phyloP scores from a whole-genome alignment of 2,888 invertebrate species.

The Bembecia ichneumoniformis region DNA sequence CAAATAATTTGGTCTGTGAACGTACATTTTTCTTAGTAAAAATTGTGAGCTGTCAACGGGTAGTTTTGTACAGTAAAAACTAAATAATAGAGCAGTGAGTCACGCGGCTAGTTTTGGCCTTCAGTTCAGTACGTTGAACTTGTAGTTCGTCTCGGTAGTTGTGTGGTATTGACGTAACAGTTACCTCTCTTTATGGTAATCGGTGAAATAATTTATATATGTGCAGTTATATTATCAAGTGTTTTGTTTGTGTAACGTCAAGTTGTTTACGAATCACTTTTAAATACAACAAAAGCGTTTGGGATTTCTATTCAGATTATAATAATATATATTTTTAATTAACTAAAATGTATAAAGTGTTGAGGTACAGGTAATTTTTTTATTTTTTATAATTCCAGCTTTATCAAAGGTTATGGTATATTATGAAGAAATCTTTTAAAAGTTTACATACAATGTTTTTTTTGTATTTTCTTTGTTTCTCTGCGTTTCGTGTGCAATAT shows the following conservation, averaged over 20 bases:
- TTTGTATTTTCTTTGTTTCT: too few relatives aligned
- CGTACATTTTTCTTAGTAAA: too few relatives aligned
- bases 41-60: background rate
- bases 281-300: background rate
- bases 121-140: slow-evolving; percentile 56
- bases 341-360: too few relatives aligned
- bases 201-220: background rate
- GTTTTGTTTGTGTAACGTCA: background rate
- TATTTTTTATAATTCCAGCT: too few relatives aligned
- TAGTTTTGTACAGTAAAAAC: slow-evolving; percentile 46
- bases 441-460: too few relatives aligned
- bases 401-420: too few relatives aligned
- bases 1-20: background rate
- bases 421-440: too few relatives aligned
- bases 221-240: background rate
- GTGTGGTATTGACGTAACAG: slow-evolving; percentile 12
- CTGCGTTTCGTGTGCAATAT: too few relatives aligned
- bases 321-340: background rate
- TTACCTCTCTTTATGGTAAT: background rate
- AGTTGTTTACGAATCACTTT: background rate
- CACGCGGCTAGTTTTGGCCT: slow-evolving; percentile 46
- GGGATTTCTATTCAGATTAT: background rate
- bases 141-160: slow-evolving; percentile 18
- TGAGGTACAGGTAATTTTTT: too few relatives aligned
- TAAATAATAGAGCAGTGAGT: slow-evolving; percentile 46